These are phyloP conservation scores for Otus scops DNA, from an alignment of 2,797 vertebrate genomes.

Conservation along the genomic window DNA sequence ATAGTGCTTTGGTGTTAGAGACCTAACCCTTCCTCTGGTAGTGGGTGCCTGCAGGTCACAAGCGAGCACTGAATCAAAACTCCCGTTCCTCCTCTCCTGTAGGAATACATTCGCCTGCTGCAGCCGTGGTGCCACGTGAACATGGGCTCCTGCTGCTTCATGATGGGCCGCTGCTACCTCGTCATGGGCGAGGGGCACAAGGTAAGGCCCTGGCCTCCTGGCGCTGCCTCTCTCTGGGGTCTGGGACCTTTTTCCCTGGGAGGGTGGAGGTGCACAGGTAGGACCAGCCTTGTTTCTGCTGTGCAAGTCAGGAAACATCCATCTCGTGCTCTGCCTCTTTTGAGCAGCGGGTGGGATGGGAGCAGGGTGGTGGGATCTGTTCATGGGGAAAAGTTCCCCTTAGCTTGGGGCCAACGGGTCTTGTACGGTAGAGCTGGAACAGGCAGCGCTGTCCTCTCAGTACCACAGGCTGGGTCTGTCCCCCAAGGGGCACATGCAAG, in stretches of 20 bases:
- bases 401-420: neutral
- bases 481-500: rapidly evolving
- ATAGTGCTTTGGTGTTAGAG: neutral
- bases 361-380: rapidly evolving
- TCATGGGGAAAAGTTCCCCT: neutral
- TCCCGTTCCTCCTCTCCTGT: neutral
- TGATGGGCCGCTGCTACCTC: constrained; percentile 92
- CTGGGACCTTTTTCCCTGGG: too few relatives aligned
- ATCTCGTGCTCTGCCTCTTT: neutral
- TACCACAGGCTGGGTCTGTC: neutral
- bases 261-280: neutral
- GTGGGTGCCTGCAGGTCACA: neutral
- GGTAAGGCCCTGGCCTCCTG: constrained; percentile 66
- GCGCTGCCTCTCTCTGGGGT: neutral
- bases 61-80: rapidly evolving
- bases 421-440: rapidly evolving
- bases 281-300: neutral
- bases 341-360: too few relatives aligned
- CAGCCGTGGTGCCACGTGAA: constrained; percentile 93
- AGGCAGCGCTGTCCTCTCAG: neutral
- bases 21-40: neutral
- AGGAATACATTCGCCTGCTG: constrained; percentile 91
- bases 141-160: constrained; percentile 90
- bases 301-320: neutral
- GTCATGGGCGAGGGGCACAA: constrained; percentile 92